Percentiles rank a stretch among this genome's conserved stretches.
Evolutionary conservation across 1,140 invertebrate genomes (phyloP).

Genomic region (Pantala flavescens): DNA sequence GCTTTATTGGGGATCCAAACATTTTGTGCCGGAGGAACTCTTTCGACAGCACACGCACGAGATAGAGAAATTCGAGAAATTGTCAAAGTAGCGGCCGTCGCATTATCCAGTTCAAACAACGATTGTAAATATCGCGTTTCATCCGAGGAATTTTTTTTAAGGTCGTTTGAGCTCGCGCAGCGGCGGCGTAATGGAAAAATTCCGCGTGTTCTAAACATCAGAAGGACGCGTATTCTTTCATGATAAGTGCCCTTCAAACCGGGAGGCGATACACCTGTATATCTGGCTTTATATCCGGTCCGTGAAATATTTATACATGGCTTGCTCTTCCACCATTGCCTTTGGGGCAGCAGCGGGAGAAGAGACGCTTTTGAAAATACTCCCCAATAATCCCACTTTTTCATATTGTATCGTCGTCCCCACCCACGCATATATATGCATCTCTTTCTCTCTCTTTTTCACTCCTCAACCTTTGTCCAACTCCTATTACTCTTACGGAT

Average conservation of each 20-base stretch:
- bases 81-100: no score
- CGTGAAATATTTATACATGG: background rate
- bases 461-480: background rate
- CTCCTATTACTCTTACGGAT: background rate
- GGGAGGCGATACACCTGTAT: slow-evolving; percentile 1
- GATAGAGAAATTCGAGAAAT: no score
- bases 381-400: background rate
- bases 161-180: background rate
- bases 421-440: background rate
- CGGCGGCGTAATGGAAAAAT: background rate
- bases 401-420: background rate
- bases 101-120: background rate
- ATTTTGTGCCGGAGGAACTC: no score
- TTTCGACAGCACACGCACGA: no score
- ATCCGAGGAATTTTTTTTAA: background rate
- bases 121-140: background rate
- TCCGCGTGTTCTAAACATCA: background rate
- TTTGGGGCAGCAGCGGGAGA: background rate
- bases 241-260: background rate
- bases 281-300: slow-evolving; percentile 4
- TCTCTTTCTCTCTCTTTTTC: background rate
- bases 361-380: background rate
- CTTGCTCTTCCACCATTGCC: background rate
- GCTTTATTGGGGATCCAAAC: no score
- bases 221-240: background rate